A percentile compares a stretch with the other conserved stretches of the same genome.
phyloP scores from a whole-genome alignment of 2,797 vertebrate species.

The Sciaenops ocellatus region DNA sequence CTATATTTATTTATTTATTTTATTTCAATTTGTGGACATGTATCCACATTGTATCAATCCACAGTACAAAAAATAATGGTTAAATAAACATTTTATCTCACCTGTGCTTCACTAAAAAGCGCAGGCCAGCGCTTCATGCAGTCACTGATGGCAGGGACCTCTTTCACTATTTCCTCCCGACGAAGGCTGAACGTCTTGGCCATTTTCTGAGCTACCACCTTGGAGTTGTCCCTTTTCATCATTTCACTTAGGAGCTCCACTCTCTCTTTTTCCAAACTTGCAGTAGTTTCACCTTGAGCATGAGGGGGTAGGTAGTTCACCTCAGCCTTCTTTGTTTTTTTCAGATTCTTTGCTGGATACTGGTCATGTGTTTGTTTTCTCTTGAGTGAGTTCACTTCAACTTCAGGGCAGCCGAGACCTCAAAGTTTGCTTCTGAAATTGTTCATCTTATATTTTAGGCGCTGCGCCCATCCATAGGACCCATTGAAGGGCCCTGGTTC shows the following conservation, averaged over 20 bases:
- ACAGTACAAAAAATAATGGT: too few species aligned
- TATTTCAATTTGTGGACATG: neutral
- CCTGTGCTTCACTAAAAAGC: neutral
- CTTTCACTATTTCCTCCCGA: neutral
- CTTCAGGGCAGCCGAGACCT: constrained; percentile 6
- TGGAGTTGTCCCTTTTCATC: neutral
- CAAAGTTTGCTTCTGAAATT: constrained; percentile 6
- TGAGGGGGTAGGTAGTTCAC: constrained; percentile 2
- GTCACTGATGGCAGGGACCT: neutral
- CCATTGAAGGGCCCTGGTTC: constrained; percentile 18
- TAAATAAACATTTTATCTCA: constrained; percentile 1
- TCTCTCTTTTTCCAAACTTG: constrained; percentile 13
- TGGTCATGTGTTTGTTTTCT: constrained; percentile 6
- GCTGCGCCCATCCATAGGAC: neutral
- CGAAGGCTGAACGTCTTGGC: constrained; percentile 3
- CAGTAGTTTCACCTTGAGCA: constrained; percentile 6
- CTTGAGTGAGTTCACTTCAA: constrained; percentile 4
- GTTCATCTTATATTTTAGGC: constrained; percentile 10
- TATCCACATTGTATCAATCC: neutral
- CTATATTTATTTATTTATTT: neutral
- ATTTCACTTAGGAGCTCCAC: neutral
- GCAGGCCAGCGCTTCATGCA: neutral
- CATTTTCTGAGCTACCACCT: constrained; percentile 9
- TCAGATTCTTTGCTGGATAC: neutral
- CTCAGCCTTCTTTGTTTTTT: constrained; percentile 1